Percentiles rank a stretch among this genome's conserved stretches.
Conservation (phyloP, 2,797 vertebrate genomes). For the Phyllotis vaccarum region DNA sequence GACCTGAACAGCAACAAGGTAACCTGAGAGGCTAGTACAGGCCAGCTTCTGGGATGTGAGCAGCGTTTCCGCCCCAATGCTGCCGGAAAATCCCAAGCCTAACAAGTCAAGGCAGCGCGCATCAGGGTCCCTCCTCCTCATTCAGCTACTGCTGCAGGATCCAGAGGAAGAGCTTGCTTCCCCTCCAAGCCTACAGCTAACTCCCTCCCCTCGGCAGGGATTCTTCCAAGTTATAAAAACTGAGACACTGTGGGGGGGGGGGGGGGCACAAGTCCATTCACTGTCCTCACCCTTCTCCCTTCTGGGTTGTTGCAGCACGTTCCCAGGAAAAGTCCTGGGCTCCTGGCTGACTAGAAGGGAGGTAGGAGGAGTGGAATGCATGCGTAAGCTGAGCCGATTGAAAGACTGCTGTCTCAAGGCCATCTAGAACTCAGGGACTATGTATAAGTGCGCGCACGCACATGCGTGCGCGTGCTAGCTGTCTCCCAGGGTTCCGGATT, state of each 20-base stretch:
- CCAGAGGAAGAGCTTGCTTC: constrained; percentile 74
- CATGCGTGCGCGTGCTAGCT: constrained; percentile 6
- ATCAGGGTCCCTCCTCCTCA: constrained; percentile 72
- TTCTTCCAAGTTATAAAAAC: constrained; percentile 72
- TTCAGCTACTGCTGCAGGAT: constrained; percentile 12
- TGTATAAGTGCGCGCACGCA: constrained; percentile 78
- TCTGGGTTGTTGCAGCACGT: constrained; percentile 71
- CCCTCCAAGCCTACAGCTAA: constrained; percentile 64
- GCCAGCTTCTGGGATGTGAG: constrained; percentile 77
- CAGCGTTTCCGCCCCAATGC: constrained; percentile 77
- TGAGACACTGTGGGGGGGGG: constrained; percentile 57
- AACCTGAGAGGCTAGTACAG: constrained; percentile 79
- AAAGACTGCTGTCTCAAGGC: constrained; percentile 85
- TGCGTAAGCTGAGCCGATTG: constrained; percentile 83
- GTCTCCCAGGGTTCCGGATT: neutral
- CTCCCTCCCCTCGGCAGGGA: neutral
- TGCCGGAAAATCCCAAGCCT: constrained; percentile 81
- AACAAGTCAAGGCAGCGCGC: constrained; percentile 75
- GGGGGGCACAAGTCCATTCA: constrained; percentile 74
- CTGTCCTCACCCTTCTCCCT: constrained; percentile 68
- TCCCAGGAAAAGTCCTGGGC: constrained; percentile 74
- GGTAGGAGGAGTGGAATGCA: constrained; percentile 87
- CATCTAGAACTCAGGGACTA: constrained; percentile 15
- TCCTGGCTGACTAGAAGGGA: constrained; percentile 81
- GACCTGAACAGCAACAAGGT: constrained; percentile 85